Percentiles rank a stretch among this genome's conserved stretches.
Conservation (phyloP, 1,140 invertebrate species). For the Vanessa atalanta region DNA sequence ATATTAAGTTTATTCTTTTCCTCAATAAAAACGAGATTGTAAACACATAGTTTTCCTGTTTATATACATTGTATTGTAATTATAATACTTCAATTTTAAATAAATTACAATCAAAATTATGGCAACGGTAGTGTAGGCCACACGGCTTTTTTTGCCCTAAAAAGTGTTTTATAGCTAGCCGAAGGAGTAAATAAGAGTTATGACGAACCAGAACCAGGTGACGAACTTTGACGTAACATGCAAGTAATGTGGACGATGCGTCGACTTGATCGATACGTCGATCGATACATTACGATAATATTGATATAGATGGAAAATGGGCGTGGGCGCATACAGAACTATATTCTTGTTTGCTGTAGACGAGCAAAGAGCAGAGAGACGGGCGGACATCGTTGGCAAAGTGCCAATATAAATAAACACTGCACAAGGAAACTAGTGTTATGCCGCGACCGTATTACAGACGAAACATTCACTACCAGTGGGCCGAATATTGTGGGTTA, state of each 20-base stretch:
- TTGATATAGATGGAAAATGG: slow-evolving; percentile 51
- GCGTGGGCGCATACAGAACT: slow-evolving; percentile 64
- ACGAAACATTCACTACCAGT: slow-evolving; percentile 78
- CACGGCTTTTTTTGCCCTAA: slow-evolving; percentile 47
- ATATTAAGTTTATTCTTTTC: slow-evolving; percentile 15
- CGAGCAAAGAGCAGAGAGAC: slow-evolving; percentile 57
- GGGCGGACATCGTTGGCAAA: slow-evolving; percentile 71
- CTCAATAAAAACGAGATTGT: background rate
- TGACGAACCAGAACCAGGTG: slow-evolving; percentile 56
- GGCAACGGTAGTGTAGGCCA: background rate
- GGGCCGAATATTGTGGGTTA: slow-evolving; percentile 79
- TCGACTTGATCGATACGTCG: slow-evolving; percentile 64
- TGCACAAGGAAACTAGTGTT: slow-evolving; percentile 80
- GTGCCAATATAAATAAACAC: slow-evolving; percentile 78
- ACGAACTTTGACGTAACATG: slow-evolving; percentile 65
- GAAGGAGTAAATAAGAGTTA: slow-evolving; percentile 43
- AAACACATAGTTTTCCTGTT: background rate
- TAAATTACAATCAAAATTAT: background rate
- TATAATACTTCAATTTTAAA: background rate
- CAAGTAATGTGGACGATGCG: slow-evolving; percentile 42
- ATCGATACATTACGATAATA: slow-evolving; percentile 58
- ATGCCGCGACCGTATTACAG: slow-evolving; percentile 78
- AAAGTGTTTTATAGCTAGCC: slow-evolving; percentile 42
- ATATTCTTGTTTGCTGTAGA: slow-evolving; percentile 68
- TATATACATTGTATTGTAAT: background rate